Percentiles rank a stretch among this genome's conserved stretches.
Evolutionary conservation across 2,113 vertebrate genomes (phyloP).

Genomic region (Trochalopteron elliotii): DNA sequence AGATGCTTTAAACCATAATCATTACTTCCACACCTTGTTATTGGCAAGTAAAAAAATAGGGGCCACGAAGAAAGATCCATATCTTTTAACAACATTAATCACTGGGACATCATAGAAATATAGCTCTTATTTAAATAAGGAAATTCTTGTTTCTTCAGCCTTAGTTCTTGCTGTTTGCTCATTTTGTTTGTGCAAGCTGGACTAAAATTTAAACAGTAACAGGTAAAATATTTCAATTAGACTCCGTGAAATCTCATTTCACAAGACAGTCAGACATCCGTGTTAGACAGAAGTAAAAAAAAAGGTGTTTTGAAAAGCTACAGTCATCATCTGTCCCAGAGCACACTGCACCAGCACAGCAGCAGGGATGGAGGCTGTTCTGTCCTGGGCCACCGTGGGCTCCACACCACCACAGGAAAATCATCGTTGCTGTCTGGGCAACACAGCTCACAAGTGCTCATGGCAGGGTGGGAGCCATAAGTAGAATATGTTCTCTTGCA

Average conservation of each 20-base stretch:
- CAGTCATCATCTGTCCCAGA: background rate
- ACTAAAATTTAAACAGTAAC: background rate
- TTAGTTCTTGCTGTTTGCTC: background rate
- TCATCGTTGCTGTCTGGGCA: background rate
- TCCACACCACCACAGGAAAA: background rate
- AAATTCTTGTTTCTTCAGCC: background rate
- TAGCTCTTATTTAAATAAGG: background rate
- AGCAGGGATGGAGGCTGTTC: background rate
- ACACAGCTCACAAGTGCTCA: background rate
- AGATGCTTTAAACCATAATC: background rate
- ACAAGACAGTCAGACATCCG: fast-evolving
- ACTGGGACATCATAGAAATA: background rate
- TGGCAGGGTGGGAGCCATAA: no score
- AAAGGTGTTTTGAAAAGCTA: background rate
- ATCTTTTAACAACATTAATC: background rate
- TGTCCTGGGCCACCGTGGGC: fast-evolving
- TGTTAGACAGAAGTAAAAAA: background rate
- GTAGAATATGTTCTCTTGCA: background rate
- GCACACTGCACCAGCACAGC: background rate
- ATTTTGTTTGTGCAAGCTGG: background rate
- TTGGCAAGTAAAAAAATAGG: background rate
- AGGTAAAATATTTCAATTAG: background rate
- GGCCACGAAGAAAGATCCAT: background rate
- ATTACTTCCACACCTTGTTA: background rate
- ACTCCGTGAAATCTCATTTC: background rate